Conservation (phyloP, 2,888 invertebrate species). For the Trichogramma dendrolimi region DNA sequence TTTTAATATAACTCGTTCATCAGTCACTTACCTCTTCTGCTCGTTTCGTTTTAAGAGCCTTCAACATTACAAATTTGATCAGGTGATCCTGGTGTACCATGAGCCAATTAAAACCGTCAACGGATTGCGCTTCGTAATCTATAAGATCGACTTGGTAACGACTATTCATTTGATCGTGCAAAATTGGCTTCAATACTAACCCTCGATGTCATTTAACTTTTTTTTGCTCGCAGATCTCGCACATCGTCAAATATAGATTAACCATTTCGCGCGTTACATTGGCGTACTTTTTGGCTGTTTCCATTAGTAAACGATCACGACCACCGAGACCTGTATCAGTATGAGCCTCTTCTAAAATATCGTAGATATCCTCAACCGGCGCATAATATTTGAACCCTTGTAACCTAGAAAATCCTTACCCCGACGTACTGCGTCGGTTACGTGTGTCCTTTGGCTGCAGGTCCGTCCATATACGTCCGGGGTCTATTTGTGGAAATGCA, state of each 20-base stretch:
- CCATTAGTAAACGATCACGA: not conserved
- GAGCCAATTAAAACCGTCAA: slow-evolving; percentile 32
- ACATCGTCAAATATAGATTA: not conserved
- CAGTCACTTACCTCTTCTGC: slow-evolving; percentile 39
- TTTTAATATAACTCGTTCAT: too few relatives aligned
- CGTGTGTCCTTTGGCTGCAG: too few relatives aligned
- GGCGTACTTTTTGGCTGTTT: not conserved
- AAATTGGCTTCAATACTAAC: not conserved
- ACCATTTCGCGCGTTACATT: not conserved
- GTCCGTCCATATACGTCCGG: too few relatives aligned
- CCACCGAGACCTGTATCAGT: not conserved
- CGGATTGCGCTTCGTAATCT: slow-evolving; percentile 3
- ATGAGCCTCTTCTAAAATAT: too few relatives aligned
- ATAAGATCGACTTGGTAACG: slow-evolving; percentile 1
- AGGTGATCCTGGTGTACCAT: slow-evolving; percentile 34
- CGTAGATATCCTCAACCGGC: too few relatives aligned
- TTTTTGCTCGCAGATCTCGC: not conserved
- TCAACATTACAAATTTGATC: slow-evolving; percentile 35
- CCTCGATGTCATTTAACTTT: not conserved
- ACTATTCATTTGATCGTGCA: not conserved
- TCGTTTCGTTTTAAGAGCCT: slow-evolving; percentile 34
- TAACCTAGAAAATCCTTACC: too few relatives aligned
- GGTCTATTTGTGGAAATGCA: too few relatives aligned
- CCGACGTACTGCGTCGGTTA: too few relatives aligned
- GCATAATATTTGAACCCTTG: too few relatives aligned